Conservation (phyloP, 2,797 vertebrate species). For the Denticeps clupeoides region DNA sequence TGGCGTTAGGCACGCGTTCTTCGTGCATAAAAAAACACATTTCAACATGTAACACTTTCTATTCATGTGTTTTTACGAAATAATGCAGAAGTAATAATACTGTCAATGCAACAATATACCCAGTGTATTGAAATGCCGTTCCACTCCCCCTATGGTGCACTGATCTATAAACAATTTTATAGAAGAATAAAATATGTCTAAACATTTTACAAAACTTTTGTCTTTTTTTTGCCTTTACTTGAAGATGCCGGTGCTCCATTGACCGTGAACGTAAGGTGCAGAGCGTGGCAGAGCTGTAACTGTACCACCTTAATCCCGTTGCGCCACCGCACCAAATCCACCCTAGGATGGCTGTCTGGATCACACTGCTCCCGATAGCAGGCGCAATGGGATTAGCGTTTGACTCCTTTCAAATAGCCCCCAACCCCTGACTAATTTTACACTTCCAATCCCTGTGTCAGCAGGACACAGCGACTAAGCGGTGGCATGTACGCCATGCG, state of each 20-base stretch:
- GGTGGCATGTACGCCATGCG: background rate
- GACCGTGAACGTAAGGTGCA: slow-evolving; percentile 26
- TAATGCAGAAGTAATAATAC: too few species aligned
- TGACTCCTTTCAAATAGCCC: slow-evolving; percentile 51
- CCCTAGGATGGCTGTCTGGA: slow-evolving; percentile 2
- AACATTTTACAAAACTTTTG: too few species aligned
- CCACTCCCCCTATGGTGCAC: too few species aligned
- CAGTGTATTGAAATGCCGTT: too few species aligned
- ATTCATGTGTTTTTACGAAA: too few species aligned
- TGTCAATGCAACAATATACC: too few species aligned
- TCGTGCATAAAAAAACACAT: too few species aligned
- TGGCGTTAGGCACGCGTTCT: too few species aligned
- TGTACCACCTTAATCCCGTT: slow-evolving; percentile 32
- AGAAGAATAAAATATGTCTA: too few species aligned
- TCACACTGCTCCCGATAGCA: slow-evolving; percentile 9
- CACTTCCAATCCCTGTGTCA: slow-evolving; percentile 13
- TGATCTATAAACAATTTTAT: too few species aligned
- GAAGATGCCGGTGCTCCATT: slow-evolving; percentile 22
- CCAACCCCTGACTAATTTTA: slow-evolving; percentile 55
- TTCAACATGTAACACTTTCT: too few species aligned
- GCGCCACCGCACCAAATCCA: slow-evolving; percentile 31
- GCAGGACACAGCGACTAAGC: background rate
- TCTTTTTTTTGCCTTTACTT: too few species aligned
- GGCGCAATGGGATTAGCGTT: slow-evolving; percentile 39
- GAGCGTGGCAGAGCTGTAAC: slow-evolving; percentile 18